phyloP scores from a whole-genome alignment of 2,113 vertebrate genomes.

The Pelecanus crispus region DNA sequence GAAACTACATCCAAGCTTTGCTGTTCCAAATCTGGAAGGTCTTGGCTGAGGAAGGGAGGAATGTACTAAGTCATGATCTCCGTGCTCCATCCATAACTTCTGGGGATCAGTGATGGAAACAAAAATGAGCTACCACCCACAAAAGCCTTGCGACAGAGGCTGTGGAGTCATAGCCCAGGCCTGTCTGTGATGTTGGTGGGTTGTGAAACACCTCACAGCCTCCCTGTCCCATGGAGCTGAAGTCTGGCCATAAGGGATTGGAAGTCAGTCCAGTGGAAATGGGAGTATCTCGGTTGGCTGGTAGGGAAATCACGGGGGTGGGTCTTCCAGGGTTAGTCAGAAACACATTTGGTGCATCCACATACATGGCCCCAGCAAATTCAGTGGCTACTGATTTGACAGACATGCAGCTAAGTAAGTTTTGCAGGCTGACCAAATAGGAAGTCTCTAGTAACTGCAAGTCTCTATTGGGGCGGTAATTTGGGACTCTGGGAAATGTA shows the following conservation, averaged over 20 bases:
- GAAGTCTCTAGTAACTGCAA: background rate
- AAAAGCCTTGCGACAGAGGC: background rate
- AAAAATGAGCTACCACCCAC: conserved; percentile 17
- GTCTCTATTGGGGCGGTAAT: background rate
- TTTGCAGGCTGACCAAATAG: background rate
- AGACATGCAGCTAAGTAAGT: background rate
- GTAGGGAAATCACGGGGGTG: background rate
- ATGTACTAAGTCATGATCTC: background rate
- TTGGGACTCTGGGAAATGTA: background rate
- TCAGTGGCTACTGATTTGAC: background rate
- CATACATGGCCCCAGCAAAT: background rate
- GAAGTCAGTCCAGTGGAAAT: background rate
- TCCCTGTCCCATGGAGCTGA: background rate
- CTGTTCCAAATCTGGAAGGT: conserved; percentile 51
- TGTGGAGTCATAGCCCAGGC: background rate
- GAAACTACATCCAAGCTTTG: background rate
- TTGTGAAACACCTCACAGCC: background rate
- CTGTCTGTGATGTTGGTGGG: background rate
- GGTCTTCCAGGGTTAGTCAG: background rate
- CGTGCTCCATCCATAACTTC: background rate
- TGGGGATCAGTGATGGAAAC: background rate
- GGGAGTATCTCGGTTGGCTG: background rate
- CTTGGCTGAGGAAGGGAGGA: conserved; percentile 26
- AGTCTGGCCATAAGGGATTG: background rate
- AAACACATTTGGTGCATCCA: background rate